Conservation (phyloP, 2,113 vertebrate genomes). For the Gasterosteus aculeatus region DNA sequence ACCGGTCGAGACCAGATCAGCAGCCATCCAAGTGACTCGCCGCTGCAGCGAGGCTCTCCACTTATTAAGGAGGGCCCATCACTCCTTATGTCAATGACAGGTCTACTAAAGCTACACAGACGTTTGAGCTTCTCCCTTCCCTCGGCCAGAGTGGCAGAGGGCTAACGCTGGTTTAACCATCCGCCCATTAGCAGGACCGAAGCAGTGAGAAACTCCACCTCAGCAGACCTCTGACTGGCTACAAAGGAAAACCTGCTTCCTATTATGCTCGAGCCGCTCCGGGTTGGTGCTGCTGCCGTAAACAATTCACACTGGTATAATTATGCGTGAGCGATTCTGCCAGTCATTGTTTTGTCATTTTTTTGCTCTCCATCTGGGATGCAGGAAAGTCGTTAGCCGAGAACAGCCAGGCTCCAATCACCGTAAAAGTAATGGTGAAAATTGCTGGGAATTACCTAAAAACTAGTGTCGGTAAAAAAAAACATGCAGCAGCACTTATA, state of each 20-base stretch:
- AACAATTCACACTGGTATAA: conserved; percentile 58
- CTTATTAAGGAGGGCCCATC: conserved; percentile 69
- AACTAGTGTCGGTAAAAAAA: conserved; percentile 39
- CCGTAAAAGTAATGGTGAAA: conserved; percentile 57
- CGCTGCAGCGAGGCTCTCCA: conserved; percentile 47
- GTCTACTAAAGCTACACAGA: conserved; percentile 44
- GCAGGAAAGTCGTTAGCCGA: conserved; percentile 68
- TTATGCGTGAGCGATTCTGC: conserved; percentile 35
- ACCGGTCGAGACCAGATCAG: conserved; percentile 19
- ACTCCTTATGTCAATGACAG: conserved; percentile 57
- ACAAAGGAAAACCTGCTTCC: conserved; percentile 11
- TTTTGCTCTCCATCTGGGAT: conserved; percentile 67
- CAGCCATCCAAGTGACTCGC: conserved; percentile 39
- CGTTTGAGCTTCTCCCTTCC: conserved; percentile 28
- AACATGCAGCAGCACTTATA: conserved; percentile 35
- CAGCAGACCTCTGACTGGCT: conserved; percentile 40
- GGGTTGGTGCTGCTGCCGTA: conserved; percentile 42
- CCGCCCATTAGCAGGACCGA: conserved; percentile 43
- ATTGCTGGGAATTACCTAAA: conserved; percentile 59
- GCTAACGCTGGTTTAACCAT: conserved; percentile 28
- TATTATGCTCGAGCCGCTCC: conserved; percentile 47
- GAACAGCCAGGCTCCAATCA: conserved; percentile 61
- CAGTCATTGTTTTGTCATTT: conserved; percentile 59
- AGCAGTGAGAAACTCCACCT: conserved; percentile 36
- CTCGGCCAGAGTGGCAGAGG: conserved; percentile 12